Base-by-base conservation (phyloP, 2,113 vertebrate species). In the Lycaon pictus region DNA sequence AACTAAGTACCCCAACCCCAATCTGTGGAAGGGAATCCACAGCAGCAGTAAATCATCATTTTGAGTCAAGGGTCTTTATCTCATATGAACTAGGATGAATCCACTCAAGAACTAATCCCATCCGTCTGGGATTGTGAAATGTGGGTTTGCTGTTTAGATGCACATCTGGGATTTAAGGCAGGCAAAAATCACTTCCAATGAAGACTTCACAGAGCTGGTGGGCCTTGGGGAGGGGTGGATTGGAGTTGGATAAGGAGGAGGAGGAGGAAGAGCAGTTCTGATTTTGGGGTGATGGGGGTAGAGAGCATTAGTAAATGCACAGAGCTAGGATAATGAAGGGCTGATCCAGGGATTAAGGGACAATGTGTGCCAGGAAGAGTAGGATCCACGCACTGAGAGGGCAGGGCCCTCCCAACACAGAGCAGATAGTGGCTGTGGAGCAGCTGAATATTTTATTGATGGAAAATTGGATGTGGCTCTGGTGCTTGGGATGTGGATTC, bases 381-480 rank as follows among this genome's bases (percentile, higher is more conserved):
- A 9, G 10, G 71, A 87, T 76, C 17, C 27, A 35, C n/a, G n/a
- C 60, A 0, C 63, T 25, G 63, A 55, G 71, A 37, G 93, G 63
- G 20, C 27, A 3, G 29, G 81, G 11, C 15, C 69, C 63, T 81
- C 53, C 74, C 74, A 96, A 58, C 11, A 35, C 88, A 87, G 80
- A 88, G 62, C 89, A 79, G 90, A 60, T 16, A 0, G 0, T 48
- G 71, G 90, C 67, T 88, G 20, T 23, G n/a, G 79, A 90, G 58
- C 48, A 11, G 83, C 92, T 98, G 90, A 97, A 97, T 97, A 97
- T 97, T 97, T 97, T 95, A 98, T 96, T 97, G 96, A 93, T 4
- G 97, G 97, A 97, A 97, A 98, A 92, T 92, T 96, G 81, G 93
- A 97, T 58, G 53, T 83, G 55, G 89, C 83, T 1, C 0, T 56